Evolutionary conservation across 2,888 invertebrate genomes (phyloP).

Genomic region (Apocheima hispidaria): DNA sequence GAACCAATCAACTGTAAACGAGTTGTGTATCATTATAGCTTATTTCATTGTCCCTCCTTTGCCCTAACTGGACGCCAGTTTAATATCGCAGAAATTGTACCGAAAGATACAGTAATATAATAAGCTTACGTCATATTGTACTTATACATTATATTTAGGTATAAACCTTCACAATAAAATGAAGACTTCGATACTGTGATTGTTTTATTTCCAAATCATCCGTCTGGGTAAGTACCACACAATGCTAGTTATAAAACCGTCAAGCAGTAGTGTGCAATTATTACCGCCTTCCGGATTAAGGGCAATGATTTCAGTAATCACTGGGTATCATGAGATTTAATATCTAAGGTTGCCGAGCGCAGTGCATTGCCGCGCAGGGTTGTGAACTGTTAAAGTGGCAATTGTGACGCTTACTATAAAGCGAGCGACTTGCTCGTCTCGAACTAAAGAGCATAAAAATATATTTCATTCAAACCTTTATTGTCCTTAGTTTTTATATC

Average conservation of each 20-base stretch:
- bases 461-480: too few species aligned
- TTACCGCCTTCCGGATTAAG: background rate
- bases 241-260: too few species aligned
- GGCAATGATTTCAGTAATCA: too few species aligned
- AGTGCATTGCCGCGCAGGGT: too few species aligned
- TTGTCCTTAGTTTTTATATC: too few species aligned
- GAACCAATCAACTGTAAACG: background rate
- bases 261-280: too few species aligned
- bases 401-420: too few species aligned
- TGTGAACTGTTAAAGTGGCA: too few species aligned
- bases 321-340: too few species aligned
- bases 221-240: background rate
- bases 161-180: slow-evolving; percentile 84
- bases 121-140: slow-evolving; percentile 80
- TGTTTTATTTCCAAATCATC: slow-evolving; percentile 58
- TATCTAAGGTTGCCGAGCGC: too few species aligned
- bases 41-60: background rate
- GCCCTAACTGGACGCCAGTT: background rate
- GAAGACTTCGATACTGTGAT: slow-evolving; percentile 75
- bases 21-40: background rate
- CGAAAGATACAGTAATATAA: slow-evolving; percentile 76
- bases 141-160: slow-evolving; percentile 79
- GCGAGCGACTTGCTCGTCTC: too few species aligned
- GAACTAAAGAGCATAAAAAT: too few species aligned
- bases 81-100: slow-evolving; percentile 53